Base-by-base conservation (phyloP, 2,797 vertebrate species). In the Okamejei kenojei region DNA sequence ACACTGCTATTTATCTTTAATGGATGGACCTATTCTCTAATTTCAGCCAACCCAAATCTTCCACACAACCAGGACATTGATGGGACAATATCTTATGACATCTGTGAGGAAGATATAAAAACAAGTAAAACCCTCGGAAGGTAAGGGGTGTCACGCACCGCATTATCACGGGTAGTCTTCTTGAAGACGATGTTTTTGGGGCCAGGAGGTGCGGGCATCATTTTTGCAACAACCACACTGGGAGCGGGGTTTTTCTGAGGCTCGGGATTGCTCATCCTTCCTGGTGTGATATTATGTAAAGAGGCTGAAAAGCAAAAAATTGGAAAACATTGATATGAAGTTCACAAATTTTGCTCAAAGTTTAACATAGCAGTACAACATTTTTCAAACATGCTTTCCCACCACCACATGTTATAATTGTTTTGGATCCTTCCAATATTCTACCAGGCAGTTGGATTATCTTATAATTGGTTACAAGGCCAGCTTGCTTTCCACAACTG, bases 131-230 rank as follows among this genome's bases (percentile, higher is more conserved):
- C 10, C 19, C 71, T 21, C 2, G 38, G 45, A 76, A 92, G 71
- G 26, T 23, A 45, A 71, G n/a, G 7, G 5, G 2, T 21, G 11
- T 17, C 73, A 92, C 90, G 0, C 71, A 92, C 90, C 90, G 90
- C 11, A 11, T 76, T 92, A 54, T 92, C 90, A 74, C 10, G 4
- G 21, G 90, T 74, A 2, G 90, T 29, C 90, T 92, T 92, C n/a
- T 92, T 92, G 90, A 45, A 92, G 26, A 92, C 38, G 76, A 92
- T 9, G 73, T 92, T 92, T 76, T 92, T 76, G 71, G 38, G 90
- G 58, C 23, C 8, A 54, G 90, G 9, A 58, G 29, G 5, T 92
- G 90, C 26, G 54, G 38, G 26, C 23, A n/a, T 92, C 68, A 92
- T 92, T 13, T 92, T 76, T 26, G 71, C 7, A 54, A 92, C 23